Percentiles rank a stretch among this genome's conserved stretches.
These are phyloP conservation scores for Blastomussa wellsi DNA, from an alignment of 92 coral and sea anemone genomes.

Conservation along the genomic window DNA sequence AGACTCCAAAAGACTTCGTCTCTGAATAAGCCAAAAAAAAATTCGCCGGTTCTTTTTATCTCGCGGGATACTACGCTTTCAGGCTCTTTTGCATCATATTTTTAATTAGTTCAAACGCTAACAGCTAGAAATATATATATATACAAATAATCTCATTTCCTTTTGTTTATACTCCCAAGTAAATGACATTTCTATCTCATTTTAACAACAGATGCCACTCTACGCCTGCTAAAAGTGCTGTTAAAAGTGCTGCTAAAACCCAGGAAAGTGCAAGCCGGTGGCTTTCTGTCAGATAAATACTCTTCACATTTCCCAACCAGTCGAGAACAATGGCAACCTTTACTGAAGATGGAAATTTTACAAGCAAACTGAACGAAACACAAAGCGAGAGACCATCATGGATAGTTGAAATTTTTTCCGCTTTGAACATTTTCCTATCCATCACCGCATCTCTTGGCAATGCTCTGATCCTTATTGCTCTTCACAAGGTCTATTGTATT, in stretches of 20 bases:
- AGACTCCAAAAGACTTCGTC: no score
- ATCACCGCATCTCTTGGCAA: constrained; percentile 25
- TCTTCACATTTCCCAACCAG: neutral
- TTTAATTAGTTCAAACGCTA: no score
- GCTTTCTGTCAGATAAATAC: neutral
- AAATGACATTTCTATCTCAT: no score
- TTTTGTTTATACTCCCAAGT: no score
- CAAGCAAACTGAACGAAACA: neutral
- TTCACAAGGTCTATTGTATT: neutral
- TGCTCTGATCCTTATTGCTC: constrained; percentile 13
- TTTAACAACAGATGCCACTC: no score
- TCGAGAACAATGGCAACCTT: neutral
- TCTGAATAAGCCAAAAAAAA: no score
- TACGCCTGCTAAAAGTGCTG: no score
- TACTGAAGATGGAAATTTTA: neutral
- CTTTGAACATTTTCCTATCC: neutral
- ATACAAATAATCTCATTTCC: no score
- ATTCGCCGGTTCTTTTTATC: no score
- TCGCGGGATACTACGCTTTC: no score
- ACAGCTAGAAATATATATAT: no score
- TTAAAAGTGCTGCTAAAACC: neutral
- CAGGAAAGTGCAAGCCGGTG: neutral
- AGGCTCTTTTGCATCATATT: no score
- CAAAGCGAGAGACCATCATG: neutral
- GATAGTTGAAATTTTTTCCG: neutral